Evolutionary conservation across 2,888 invertebrate genomes (phyloP).

Genomic region (Drosophila glabriapex): DNA sequence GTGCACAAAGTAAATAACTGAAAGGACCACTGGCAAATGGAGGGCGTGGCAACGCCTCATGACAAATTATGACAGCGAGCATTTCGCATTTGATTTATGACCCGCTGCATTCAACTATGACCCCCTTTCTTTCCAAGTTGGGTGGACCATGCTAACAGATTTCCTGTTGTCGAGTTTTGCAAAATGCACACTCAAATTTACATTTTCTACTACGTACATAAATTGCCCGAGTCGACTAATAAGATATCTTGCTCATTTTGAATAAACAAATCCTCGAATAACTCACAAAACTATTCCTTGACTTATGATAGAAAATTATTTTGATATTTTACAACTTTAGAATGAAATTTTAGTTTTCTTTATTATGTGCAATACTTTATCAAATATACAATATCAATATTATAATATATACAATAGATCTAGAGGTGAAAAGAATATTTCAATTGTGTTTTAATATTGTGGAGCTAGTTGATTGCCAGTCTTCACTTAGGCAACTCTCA

Average conservation of each 20-base stretch:
- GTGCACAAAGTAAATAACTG: background rate
- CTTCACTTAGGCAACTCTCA: background rate
- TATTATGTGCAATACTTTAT: background rate
- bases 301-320: background rate
- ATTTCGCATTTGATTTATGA: slow-evolving; percentile 81
- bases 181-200: slow-evolving; percentile 1
- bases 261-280: background rate
- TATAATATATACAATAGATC: background rate
- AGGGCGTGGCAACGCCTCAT: slow-evolving; percentile 82
- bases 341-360: background rate
- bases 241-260: background rate
- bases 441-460: background rate
- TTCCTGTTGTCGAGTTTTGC: slow-evolving; percentile 45
- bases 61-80: slow-evolving; percentile 84
- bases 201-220: background rate
- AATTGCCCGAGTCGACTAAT: background rate
- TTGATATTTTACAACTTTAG: background rate
- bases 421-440: background rate
- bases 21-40: slow-evolving; percentile 33
- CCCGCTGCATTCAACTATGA: slow-evolving; percentile 70
- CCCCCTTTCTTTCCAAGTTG: slow-evolving; percentile 53
- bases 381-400: background rate
- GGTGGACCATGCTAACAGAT: slow-evolving; percentile 43
- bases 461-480: background rate
- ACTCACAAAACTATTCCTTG: background rate